Evolutionary conservation across 2,797 vertebrate genomes (phyloP).

Genomic region (Arnoldichthys spilopterus): DNA sequence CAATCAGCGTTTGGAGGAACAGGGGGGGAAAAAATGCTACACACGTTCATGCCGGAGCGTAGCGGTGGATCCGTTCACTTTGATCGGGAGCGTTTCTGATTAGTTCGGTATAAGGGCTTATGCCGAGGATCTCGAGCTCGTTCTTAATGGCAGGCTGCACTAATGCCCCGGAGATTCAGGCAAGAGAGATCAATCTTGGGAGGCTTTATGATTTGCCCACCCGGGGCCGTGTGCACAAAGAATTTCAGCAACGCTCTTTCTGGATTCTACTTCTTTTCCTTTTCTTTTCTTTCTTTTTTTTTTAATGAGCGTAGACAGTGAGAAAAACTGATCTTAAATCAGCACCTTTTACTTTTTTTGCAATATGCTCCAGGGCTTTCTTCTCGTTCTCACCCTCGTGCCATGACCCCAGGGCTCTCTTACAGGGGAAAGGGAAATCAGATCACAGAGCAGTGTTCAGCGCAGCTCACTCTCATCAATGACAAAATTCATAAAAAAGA

Average conservation of each 20-base stretch:
- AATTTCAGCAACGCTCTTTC: neutral
- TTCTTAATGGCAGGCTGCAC: neutral
- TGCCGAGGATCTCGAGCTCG: neutral
- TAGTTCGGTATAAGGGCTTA: constrained; percentile 3
- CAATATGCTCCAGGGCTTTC: neutral
- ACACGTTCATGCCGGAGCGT: neutral
- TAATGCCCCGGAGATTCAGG: neutral
- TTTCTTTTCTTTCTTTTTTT: neutral
- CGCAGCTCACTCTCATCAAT: neutral
- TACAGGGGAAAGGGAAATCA: neutral
- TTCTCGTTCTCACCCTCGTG: neutral
- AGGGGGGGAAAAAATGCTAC: neutral
- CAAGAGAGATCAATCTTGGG: constrained; percentile 12
- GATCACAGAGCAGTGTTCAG: neutral
- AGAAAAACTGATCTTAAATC: neutral
- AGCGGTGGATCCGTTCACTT: constrained; percentile 5
- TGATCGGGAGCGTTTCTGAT: constrained; percentile 17
- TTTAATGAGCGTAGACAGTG: neutral
- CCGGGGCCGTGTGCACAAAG: constrained; percentile 4
- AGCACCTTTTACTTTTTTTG: neutral
- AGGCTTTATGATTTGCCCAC: constrained; percentile 31
- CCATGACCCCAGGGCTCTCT: neutral
- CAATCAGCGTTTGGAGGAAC: neutral
- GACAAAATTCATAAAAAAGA: neutral
- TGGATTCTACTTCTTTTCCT: neutral